Evolutionary conservation across 2,888 invertebrate genomes (phyloP).

Genomic region (Dione vanillae): DNA sequence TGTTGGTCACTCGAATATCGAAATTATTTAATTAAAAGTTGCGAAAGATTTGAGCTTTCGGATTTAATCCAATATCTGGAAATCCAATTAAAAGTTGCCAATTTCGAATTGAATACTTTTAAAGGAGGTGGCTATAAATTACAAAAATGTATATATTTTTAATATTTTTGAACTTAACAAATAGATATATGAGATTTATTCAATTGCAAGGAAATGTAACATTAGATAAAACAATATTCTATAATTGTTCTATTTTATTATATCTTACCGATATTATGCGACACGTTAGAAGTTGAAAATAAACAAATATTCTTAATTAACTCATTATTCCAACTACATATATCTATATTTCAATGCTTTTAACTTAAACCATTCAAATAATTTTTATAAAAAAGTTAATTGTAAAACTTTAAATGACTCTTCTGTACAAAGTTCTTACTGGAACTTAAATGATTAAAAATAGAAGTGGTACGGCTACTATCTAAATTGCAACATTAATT

Average conservation of each 20-base stretch:
- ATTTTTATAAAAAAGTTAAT: neutral
- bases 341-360: neutral
- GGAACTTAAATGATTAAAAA: slow-evolving; percentile 13
- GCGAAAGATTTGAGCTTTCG: slow-evolving; percentile 11
- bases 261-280: too few species aligned
- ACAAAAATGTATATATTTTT: neutral
- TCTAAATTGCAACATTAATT: slow-evolving; percentile 1
- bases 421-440: neutral
- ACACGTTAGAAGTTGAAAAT: too few species aligned
- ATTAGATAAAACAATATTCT: too few species aligned
- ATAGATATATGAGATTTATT: too few species aligned
- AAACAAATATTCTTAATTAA: neutral
- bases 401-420: slow-evolving; percentile 5
- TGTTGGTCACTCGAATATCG: slow-evolving; percentile 11
- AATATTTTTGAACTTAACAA: neutral
- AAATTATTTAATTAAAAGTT: slow-evolving; percentile 30
- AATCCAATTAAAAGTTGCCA: slow-evolving; percentile 21
- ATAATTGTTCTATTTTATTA: too few species aligned
- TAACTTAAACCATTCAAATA: neutral
- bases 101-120: slow-evolving; percentile 15
- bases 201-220: too few species aligned
- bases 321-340: too few species aligned
- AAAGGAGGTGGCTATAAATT: neutral
- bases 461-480: neutral
- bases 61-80: slow-evolving; percentile 19